A percentile compares a stretch with the other conserved stretches of the same genome.
These are phyloP conservation scores for Podarcis muralis DNA, from an alignment of 2,113 vertebrate species.

Conservation along the genomic window DNA sequence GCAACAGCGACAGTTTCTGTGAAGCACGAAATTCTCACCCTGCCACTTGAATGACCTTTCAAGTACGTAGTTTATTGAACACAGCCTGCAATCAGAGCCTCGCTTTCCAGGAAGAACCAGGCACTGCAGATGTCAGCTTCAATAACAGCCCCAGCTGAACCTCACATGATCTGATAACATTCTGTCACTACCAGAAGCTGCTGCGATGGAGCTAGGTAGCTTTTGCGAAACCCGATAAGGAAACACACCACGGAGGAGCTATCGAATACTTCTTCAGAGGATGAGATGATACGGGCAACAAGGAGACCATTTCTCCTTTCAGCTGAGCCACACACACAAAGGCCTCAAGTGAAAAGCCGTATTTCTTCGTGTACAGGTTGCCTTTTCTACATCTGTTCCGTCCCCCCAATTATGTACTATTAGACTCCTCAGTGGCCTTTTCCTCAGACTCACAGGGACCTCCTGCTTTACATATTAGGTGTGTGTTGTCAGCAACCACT, in stretches of 20 bases:
- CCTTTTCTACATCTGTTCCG: neutral
- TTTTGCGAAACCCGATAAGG: neutral
- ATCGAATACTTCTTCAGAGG: neutral
- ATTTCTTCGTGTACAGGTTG: neutral
- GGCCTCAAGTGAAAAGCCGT: neutral
- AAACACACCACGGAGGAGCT: neutral
- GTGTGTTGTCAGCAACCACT: accelerated
- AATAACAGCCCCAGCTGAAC: constrained; percentile 10
- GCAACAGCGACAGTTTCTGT: neutral
- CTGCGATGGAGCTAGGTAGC: neutral
- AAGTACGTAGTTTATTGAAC: constrained; percentile 1
- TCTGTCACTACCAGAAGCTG: neutral
- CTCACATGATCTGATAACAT: constrained; percentile 18
- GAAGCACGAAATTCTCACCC: neutral
- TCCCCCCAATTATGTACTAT: neutral
- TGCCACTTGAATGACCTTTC: neutral
- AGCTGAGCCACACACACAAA: neutral
- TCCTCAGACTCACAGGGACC: neutral
- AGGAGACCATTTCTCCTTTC: neutral
- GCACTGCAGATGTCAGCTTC: neutral
- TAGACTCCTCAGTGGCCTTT: neutral
- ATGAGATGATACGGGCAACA: neutral
- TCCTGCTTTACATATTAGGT: neutral
- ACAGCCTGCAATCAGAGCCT: neutral
- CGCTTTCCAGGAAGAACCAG: constrained; percentile 26